phyloP scores from a whole-genome alignment of 1,140 invertebrate genomes.

The Polypedilum vanderplanki region DNA sequence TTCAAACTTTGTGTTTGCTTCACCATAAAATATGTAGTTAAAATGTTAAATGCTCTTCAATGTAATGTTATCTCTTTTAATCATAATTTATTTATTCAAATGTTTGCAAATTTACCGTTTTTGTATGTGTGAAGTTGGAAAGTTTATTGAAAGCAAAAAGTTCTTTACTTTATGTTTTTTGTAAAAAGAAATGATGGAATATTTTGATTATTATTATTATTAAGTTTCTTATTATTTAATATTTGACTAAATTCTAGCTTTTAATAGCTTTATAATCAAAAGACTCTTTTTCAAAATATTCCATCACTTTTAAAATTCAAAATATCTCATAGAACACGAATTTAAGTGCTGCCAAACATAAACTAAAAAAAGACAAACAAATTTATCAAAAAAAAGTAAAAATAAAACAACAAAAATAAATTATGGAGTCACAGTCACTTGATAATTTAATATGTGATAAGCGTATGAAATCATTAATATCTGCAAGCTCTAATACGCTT shows the following conservation, averaged over 20 bases:
- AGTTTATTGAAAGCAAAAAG: neutral
- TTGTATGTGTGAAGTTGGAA: neutral
- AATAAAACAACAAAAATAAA: neutral
- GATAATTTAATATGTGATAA: slow-evolving; percentile 25
- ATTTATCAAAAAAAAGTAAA: slow-evolving; percentile 29
- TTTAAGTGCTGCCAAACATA: slow-evolving; percentile 32
- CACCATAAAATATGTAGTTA: neutral
- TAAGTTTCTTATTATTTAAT: no score
- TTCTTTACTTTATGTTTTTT: no score
- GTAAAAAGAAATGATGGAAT: no score
- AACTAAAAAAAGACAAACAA: slow-evolving; percentile 7
- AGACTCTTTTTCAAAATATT: no score
- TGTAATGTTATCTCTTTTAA: slow-evolving; percentile 14
- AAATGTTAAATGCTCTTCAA: slow-evolving; percentile 18
- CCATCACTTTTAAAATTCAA: no score
- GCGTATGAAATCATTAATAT: neutral
- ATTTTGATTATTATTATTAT: no score
- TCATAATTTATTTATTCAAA: slow-evolving; percentile 15
- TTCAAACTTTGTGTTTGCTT: neutral
- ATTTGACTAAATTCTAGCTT: no score
- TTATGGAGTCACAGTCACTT: neutral
- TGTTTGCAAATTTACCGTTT: neutral
- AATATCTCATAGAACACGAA: neutral
- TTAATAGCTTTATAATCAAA: no score
- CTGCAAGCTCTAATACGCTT: neutral